Base-by-base conservation (phyloP, 2,888 invertebrate genomes). In the Acanthosepion lycidas region DNA sequence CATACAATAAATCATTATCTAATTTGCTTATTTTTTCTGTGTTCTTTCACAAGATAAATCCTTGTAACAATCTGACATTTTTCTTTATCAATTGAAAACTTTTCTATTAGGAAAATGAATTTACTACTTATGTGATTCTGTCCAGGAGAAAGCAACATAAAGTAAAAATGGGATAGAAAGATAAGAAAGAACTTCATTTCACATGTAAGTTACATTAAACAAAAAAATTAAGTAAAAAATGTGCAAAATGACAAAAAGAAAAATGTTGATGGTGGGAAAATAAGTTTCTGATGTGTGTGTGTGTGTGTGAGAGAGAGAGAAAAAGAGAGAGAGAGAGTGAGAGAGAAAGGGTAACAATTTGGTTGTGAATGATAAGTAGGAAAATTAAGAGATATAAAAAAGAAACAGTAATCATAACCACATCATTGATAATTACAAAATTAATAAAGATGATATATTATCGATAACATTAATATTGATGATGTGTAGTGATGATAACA, bases 21-120 rank as follows among this genome's bases (percentile, higher is more conserved):
- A 78, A 78, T 78, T 78, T 78, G n/a, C 78, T 78, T 78, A 9
- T 78, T 78, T n/a, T 78, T 78, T 28, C 78, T 28, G n/a, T 78
- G 28, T 78, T 28, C 78, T n/a, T 78, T 1, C n/a, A 78, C n/a
- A 78, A 78, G n/a, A 78, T 78, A n/a, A 78, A 78, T 78, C 78
- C n/a, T n/a, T n/a, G n/a, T n/a, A 78, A 78, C 28, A 78, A 78
- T 78, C 78, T n/a, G 78, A 78, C 78, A 78, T 78, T n/a, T 78
- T 78, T 78, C 78, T 78, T 78, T 78, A 78, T 78, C 78, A n/a
- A n/a, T 78, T 78, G n/a, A 78, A 64, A 78, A 78, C 78, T 78
- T 78, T 78, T 78, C 78, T 28, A 78, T 78, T 78, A 78, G n/a
- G 78, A 78, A 78, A 78, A 78, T 78, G 78, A 78, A 78, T 78